Base-by-base conservation (phyloP, 2,888 invertebrate genomes). In the Leucozona laternaria region DNA sequence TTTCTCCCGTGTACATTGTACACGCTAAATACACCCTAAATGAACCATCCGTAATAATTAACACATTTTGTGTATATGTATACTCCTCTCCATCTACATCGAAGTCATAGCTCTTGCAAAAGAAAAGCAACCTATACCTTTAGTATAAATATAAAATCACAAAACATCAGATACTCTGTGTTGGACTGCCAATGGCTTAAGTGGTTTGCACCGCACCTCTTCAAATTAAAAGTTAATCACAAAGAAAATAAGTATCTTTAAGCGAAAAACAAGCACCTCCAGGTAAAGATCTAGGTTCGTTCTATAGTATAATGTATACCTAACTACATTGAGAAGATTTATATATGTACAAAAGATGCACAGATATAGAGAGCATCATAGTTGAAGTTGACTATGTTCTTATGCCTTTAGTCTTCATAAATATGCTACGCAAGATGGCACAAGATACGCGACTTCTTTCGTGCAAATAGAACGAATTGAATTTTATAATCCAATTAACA, bases 401-500 rank as follows among this genome's bases (percentile, higher is more conserved):
- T 60, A 57, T 58, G 48, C 48, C 77, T 43, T 40, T 3, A 53
- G 55, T 57, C 34, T 55, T 31, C 8, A n/a, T 45, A 60, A 70
- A 62, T 70, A 68, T 43, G 60, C 68, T 50, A 57, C 37, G 11
- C 64, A 82, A 73, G 68, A 78, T 73, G 78, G 60, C 68, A 57
- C 73, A 37, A 50, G 45, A 57, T 82, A 64, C 76, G 58, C 71
- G 66, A 72, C 66, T 82, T 82, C 77, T 68, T 72, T 79, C 55
- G 31, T 48, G 62, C 79, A 75, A 84, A 66, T 77, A 76, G 76
- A 81, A 78, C 85, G 72, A 85, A 85, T 81, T 73, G 85, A 85
- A 85, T 85, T 80, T 85, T 85, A 85, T 81, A 85, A 85, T 85
- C 85, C 72, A 85, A 85, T 85, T 85, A 85, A 85, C 85, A 85